These are phyloP conservation scores for Drosophila lacteicornis DNA, from an alignment of 1,140 invertebrate genomes.

Conservation along the genomic window DNA sequence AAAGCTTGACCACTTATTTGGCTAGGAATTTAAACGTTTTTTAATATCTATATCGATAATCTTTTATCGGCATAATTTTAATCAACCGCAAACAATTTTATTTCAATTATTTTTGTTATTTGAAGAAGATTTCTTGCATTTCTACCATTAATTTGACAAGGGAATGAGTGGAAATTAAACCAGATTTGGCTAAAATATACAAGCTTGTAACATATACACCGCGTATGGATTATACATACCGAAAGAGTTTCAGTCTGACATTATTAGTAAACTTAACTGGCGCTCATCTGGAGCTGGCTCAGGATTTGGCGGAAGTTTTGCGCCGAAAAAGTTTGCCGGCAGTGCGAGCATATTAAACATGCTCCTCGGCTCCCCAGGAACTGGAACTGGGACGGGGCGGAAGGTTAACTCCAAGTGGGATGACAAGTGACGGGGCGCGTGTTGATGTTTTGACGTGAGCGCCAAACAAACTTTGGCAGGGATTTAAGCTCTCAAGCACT, in stretches of 20 bases:
- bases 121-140: background rate
- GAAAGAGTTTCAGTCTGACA: conserved; percentile 39
- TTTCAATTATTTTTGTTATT: background rate
- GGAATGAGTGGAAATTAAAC: background rate
- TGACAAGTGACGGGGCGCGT: conserved; percentile 62
- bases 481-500: conserved; percentile 57
- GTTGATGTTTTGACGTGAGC: conserved; percentile 82
- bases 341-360: conserved; percentile 77
- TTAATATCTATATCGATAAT: background rate
- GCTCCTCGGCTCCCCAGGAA: conserved; percentile 18
- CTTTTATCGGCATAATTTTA: background rate
- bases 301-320: conserved; percentile 58
- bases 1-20: background rate
- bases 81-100: background rate
- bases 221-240: conserved; percentile 17
- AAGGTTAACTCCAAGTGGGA: conserved; percentile 8
- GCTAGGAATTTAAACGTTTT: background rate
- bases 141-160: background rate
- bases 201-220: background rate
- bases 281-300: conserved; percentile 39
- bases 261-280: conserved; percentile 81
- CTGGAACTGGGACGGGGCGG: too few species aligned
- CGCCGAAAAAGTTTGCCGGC: conserved; percentile 72
- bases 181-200: background rate
- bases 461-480: conserved; percentile 64